Conservation (phyloP, 1,140 invertebrate species). For the Araneus ventricosus region DNA sequence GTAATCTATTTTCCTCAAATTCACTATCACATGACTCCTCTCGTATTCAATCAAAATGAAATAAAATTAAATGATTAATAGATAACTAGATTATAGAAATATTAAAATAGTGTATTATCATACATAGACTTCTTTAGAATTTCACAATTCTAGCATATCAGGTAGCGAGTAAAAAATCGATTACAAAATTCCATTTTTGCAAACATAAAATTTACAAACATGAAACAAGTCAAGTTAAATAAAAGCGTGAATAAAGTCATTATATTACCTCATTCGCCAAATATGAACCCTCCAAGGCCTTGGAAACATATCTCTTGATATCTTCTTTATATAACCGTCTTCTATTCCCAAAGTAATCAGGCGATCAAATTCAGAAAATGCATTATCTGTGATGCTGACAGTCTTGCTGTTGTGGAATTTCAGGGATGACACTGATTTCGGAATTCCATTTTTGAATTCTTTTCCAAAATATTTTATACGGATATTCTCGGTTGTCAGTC, state of each 20-base stretch:
- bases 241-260: not conserved
- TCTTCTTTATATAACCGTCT: not conserved
- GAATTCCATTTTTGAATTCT: no score
- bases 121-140: not conserved
- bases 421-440: no score
- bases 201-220: not conserved
- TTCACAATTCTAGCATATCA: not conserved
- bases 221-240: not conserved
- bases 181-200: not conserved
- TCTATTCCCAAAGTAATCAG: not conserved
- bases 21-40: no score
- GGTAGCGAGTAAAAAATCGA: not conserved
- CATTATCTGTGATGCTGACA: not conserved
- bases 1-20: no score
- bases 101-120: not conserved
- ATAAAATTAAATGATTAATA: no score
- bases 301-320: slow-evolving; percentile 17
- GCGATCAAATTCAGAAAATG: not conserved
- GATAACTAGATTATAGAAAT: no score
- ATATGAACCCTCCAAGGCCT: not conserved
- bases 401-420: not conserved
- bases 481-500: not conserved
- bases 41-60: no score
- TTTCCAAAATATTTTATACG: not conserved
- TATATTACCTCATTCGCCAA: not conserved